Evolutionary conservation across 1,140 invertebrate genomes (phyloP), one percentile per base, ranked within the genome.

Genomic region (Neotoxoptera formosana): DNA sequence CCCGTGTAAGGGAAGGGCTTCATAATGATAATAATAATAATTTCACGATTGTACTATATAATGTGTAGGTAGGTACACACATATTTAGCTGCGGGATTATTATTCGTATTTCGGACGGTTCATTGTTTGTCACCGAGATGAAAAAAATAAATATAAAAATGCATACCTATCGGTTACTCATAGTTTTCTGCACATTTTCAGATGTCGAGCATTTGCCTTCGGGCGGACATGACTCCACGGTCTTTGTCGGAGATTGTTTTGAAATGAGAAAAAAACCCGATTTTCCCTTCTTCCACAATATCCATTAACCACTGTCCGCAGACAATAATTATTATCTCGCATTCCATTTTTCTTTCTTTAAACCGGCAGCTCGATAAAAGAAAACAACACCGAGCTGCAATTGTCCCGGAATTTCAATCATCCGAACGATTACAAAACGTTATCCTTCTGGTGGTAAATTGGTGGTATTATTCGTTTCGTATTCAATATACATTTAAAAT

Each of bases 301-400:
- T 41, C 91, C 48, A 93, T 93, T 84, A 93, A 84, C 81, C 47
- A 93, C 81, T 51, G 81, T 84, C 36, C 91, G 91, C 91, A 93
- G 91, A 93, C 91, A 93, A 93, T 93, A 93, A 93, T 93, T 93
- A 93, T 93, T 83, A 93, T 86, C 51, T 93, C 34, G 91, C 91
- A 93, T 84, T 93, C 91, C 91, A 56, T 86, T 93, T 93, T 93
- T 93, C 81, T 93, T 93, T 93, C 91, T 92, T 83, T 53, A 36
- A 93, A 84, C 81, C 81, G 81, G 91, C 91, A 93, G 91, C 48
- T 45, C 47, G 60, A 91, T 76, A 91, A 76, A 67, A 47, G 53
- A 91, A 92, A 81, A 53, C 91, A 84, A 86, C 91, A 86, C 81
- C 1, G 81, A 30, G 91, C n/a, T n/a, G n/a, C 48, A 93, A 86